Evolutionary conservation across 1,140 invertebrate species (phyloP).

Genomic region (Lutraria rhynchaena): DNA sequence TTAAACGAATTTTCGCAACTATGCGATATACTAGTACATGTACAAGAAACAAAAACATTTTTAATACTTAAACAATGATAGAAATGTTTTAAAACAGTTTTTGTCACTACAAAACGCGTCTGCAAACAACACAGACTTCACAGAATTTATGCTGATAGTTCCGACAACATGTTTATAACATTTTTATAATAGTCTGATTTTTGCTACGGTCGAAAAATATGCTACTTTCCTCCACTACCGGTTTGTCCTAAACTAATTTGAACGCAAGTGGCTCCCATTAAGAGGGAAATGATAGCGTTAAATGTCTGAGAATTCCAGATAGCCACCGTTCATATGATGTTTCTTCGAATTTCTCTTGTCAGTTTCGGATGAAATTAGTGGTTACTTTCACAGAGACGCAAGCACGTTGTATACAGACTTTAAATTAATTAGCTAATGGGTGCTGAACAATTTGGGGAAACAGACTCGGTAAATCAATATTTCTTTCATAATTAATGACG

Average conservation of each 20-base stretch:
- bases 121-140: too few relatives aligned
- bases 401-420: constrained; percentile 11
- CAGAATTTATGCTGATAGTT: too few relatives aligned
- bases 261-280: background rate
- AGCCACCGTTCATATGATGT: background rate
- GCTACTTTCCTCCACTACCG: too few relatives aligned
- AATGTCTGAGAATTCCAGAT: background rate
- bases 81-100: too few relatives aligned
- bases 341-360: background rate
- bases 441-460: constrained; percentile 24
- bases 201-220: too few relatives aligned
- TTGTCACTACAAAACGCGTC: too few relatives aligned
- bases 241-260: background rate
- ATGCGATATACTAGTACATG: too few relatives aligned
- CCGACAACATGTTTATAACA: too few relatives aligned
- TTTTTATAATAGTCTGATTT: too few relatives aligned
- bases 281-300: background rate
- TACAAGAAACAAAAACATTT: too few relatives aligned
- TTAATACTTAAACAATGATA: too few relatives aligned
- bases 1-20: too few relatives aligned
- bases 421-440: constrained; percentile 57
- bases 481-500: constrained; percentile 49
- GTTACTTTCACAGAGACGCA: background rate
- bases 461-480: constrained; percentile 19
- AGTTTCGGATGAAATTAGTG: background rate